Conservation (phyloP, 2,888 invertebrate genomes). For the Vanessa cardui region DNA sequence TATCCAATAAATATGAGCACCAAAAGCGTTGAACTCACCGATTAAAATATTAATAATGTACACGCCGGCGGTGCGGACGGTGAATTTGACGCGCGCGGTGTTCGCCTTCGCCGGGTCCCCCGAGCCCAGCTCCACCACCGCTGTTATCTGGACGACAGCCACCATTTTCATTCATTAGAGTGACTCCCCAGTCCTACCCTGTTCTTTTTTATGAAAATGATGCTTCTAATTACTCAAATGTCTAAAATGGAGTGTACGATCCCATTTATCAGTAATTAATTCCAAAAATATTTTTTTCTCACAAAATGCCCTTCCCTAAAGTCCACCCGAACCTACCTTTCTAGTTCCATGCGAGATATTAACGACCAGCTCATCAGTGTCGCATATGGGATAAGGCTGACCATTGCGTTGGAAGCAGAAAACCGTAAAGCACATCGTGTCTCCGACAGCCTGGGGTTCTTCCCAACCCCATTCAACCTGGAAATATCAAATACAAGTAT, state of each 20-base stretch:
- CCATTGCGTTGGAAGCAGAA: slow-evolving; percentile 96
- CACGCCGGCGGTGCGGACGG: slow-evolving; percentile 94
- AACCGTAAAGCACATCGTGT: slow-evolving; percentile 95
- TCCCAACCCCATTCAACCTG: slow-evolving; percentile 94
- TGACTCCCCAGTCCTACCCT: no score
- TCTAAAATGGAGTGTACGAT: no score
- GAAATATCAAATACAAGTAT: neutral
- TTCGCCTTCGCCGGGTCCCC: slow-evolving; percentile 93
- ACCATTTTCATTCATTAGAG: no score
- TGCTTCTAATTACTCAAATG: no score
- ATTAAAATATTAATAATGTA: slow-evolving; percentile 94
- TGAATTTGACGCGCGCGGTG: slow-evolving; percentile 94
- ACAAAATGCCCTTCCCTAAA: neutral
- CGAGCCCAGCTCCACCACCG: slow-evolving; percentile 94
- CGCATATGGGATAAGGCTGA: slow-evolving; percentile 96
- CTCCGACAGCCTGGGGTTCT: slow-evolving; percentile 94
- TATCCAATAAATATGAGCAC: neutral
- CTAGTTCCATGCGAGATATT: slow-evolving; percentile 93
- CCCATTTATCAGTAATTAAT: no score
- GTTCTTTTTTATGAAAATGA: no score
- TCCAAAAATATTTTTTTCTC: no score
- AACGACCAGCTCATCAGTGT: slow-evolving; percentile 94
- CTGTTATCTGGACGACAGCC: slow-evolving; percentile 84
- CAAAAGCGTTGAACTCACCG: slow-evolving; percentile 59
- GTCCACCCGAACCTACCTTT: slow-evolving; percentile 75